Conservation (phyloP, 1,140 invertebrate species). For the Popillia japonica region DNA sequence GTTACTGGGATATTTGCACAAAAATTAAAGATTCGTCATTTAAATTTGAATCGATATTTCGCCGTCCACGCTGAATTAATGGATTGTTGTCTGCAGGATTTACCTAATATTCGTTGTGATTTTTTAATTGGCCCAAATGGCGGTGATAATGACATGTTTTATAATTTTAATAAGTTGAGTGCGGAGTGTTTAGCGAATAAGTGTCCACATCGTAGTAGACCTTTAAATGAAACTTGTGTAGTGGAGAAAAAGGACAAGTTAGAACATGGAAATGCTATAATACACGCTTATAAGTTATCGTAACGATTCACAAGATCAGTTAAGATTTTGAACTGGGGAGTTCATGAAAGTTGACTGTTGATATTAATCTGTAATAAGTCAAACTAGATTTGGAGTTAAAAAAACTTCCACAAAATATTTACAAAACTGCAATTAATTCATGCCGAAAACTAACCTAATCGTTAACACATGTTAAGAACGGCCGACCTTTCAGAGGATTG, state of each 20-base stretch:
- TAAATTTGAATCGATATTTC: conserved; percentile 70
- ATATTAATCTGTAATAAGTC: too few species aligned
- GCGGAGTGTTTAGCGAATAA: conserved; percentile 67
- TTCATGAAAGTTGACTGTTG: too few species aligned
- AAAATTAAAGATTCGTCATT: conserved; percentile 66
- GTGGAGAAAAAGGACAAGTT: conserved; percentile 60
- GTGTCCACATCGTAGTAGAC: conserved; percentile 58
- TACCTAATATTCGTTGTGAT: conserved; percentile 69
- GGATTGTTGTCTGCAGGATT: conserved; percentile 76
- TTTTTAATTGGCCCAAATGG: conserved; percentile 77
- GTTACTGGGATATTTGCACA: conserved; percentile 78
- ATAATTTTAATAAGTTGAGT: conserved; percentile 70
- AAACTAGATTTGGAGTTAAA: too few species aligned
- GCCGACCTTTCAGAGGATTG: too few species aligned
- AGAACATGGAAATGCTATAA: conserved; percentile 48
- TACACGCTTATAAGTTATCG: conserved; percentile 13
- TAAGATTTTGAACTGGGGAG: too few species aligned
- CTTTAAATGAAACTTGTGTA: conserved; percentile 67
- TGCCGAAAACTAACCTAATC: too few species aligned
- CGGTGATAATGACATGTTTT: conserved; percentile 71
- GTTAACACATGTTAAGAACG: too few species aligned
- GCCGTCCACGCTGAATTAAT: conserved; percentile 75
- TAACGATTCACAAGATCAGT: background rate
- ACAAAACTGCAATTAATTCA: too few species aligned
- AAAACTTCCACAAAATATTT: too few species aligned